phyloP scores from a whole-genome alignment of 2,113 vertebrate genomes.

The Cacatua alba region DNA sequence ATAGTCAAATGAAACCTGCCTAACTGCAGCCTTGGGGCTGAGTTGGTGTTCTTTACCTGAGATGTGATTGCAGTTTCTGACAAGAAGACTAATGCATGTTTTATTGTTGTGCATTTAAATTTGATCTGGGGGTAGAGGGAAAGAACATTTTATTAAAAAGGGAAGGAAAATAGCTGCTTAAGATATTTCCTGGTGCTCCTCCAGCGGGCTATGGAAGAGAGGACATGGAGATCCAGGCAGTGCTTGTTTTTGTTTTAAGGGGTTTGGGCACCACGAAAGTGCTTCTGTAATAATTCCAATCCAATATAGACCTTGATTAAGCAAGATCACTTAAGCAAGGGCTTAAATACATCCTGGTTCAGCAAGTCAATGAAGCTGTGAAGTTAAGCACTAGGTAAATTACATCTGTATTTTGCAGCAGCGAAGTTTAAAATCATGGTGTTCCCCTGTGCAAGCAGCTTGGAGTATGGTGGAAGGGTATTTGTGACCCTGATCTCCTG shows the following conservation, averaged over 20 bases:
- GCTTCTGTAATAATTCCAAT: not conserved
- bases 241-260: not conserved
- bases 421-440: not conserved
- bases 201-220: not conserved
- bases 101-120: slow-evolving; percentile 70
- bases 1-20: slow-evolving; percentile 22
- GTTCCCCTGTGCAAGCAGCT: not conserved
- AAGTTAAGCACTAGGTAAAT: not conserved
- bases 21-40: slow-evolving; percentile 35
- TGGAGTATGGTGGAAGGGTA: too few species aligned
- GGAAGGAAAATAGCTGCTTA: slow-evolving; percentile 3
- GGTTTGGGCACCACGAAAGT: not conserved
- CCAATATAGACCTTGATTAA: not conserved
- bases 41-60: slow-evolving; percentile 14
- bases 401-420: not conserved
- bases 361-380: not conserved
- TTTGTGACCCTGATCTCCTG: not conserved
- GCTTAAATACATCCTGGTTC: not conserved
- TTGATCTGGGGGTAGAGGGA: slow-evolving; percentile 46
- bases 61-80: slow-evolving; percentile 43
- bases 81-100: slow-evolving; percentile 47
- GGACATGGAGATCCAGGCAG: not conserved
- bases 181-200: slow-evolving; percentile 23
- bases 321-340: not conserved
- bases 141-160: slow-evolving; percentile 51